A percentile compares a stretch with the other conserved stretches of the same genome.
Evolutionary conservation across 2,113 vertebrate genomes (phyloP).

Genomic region (Tinamus guttatus): DNA sequence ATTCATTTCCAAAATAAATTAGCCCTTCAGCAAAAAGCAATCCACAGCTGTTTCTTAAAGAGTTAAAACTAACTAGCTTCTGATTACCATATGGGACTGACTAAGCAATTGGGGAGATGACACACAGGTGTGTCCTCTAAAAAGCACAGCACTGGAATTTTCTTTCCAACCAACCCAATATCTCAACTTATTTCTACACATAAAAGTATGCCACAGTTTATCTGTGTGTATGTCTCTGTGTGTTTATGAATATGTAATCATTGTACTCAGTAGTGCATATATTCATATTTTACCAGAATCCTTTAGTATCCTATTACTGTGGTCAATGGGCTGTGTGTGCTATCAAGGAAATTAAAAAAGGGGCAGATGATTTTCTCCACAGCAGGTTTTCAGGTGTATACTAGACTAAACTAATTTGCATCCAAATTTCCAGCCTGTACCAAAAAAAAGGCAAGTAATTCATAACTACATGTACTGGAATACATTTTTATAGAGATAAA

Average conservation of each 20-base stretch:
- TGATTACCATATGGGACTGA: background rate
- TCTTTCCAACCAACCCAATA: background rate
- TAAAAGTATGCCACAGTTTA: background rate
- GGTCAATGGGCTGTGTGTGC: rapidly evolving
- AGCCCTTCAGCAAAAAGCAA: background rate
- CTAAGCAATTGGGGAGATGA: background rate
- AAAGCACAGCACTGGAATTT: background rate
- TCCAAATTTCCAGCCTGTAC: background rate
- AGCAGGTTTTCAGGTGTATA: background rate
- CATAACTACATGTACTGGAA: background rate
- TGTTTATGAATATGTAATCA: rapidly evolving
- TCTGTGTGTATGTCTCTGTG: rapidly evolving
- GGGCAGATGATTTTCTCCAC: background rate
- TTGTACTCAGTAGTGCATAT: background rate
- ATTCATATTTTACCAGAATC: background rate
- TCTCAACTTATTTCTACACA: background rate
- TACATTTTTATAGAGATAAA: background rate
- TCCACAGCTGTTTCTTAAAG: background rate
- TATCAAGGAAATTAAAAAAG: background rate
- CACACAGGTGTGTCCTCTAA: background rate
- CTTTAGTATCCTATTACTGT: background rate
- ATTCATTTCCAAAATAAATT: background rate
- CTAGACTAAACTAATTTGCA: background rate
- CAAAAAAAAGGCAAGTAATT: background rate
- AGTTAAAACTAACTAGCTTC: background rate